Percentiles rank a stretch among this genome's conserved stretches.
These are phyloP conservation scores for Threskiornis aethiopicus DNA, from an alignment of 2,797 vertebrate genomes.

Conservation along the genomic window DNA sequence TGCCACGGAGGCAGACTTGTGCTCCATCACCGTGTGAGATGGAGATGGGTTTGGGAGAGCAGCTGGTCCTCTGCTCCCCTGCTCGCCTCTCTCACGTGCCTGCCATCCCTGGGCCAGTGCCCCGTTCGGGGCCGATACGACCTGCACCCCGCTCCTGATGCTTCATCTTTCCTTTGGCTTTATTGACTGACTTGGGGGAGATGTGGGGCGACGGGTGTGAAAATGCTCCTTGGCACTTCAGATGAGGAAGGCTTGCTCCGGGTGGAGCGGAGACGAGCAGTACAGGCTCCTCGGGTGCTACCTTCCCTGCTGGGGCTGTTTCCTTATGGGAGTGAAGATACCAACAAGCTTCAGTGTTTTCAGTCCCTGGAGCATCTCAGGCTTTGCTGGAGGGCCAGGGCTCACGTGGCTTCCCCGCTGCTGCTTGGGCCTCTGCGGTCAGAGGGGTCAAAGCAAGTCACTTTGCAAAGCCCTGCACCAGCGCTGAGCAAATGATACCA, in stretches of 20 bases:
- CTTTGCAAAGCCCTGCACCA: not conserved
- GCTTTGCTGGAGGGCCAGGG: not conserved
- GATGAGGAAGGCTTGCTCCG: accelerated
- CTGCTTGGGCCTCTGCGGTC: not conserved
- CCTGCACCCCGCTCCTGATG: accelerated
- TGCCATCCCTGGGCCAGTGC: not conserved
- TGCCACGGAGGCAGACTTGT: not conserved
- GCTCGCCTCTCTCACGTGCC: not conserved
- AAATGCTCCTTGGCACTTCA: not conserved
- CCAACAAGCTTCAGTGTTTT: not conserved
- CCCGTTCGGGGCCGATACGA: not conserved
- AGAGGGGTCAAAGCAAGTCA: not conserved
- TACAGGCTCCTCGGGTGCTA: not conserved
- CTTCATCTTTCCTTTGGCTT: not conserved
- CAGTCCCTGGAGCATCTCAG: not conserved
- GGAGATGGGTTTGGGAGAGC: not conserved
- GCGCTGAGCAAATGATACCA: not conserved
- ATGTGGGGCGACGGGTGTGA: not conserved
- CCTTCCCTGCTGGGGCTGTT: not conserved
- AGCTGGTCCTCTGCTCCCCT: not conserved
- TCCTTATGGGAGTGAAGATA: not conserved
- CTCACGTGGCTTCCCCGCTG: not conserved
- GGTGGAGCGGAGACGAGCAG: not conserved
- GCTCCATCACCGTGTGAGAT: not conserved
- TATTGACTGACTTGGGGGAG: accelerated